Percentiles rank a stretch among this genome's conserved stretches.
These are phyloP conservation scores for Lamellibrachia satsuma DNA, from an alignment of 2,888 invertebrate species.

Conservation along the genomic window DNA sequence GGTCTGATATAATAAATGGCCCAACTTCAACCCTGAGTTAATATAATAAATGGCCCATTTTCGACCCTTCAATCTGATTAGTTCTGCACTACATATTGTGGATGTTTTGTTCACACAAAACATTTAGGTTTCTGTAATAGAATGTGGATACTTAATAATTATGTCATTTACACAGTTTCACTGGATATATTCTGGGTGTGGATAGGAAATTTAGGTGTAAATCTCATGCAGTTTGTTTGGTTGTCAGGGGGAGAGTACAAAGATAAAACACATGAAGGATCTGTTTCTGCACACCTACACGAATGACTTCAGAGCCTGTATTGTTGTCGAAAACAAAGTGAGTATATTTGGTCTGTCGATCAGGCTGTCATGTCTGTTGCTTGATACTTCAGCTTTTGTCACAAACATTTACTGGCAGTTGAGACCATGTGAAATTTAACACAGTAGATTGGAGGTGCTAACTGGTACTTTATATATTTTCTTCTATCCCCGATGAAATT, in stretches of 20 bases:
- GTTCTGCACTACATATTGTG: neutral
- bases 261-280: constrained; percentile 54
- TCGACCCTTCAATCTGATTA: neutral
- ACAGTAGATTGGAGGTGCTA: neutral
- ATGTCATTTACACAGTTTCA: no score
- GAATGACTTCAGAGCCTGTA: constrained; percentile 50
- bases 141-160: no score
- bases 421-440: neutral
- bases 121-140: neutral
- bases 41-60: neutral
- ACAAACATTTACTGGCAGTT: neutral
- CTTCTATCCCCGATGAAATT: neutral
- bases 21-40: neutral
- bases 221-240: neutral
- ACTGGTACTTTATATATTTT: neutral
- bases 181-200: no score
- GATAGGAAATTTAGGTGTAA: no score
- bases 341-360: constrained; percentile 10
- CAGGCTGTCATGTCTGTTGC: neutral
- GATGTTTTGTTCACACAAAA: neutral
- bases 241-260: constrained; percentile 52
- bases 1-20: neutral
- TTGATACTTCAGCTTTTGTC: neutral
- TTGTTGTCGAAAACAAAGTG: constrained; percentile 61
- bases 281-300: constrained; percentile 54